Base-by-base conservation (phyloP, 2,113 vertebrate genomes). In the Pelobates fuscus region DNA sequence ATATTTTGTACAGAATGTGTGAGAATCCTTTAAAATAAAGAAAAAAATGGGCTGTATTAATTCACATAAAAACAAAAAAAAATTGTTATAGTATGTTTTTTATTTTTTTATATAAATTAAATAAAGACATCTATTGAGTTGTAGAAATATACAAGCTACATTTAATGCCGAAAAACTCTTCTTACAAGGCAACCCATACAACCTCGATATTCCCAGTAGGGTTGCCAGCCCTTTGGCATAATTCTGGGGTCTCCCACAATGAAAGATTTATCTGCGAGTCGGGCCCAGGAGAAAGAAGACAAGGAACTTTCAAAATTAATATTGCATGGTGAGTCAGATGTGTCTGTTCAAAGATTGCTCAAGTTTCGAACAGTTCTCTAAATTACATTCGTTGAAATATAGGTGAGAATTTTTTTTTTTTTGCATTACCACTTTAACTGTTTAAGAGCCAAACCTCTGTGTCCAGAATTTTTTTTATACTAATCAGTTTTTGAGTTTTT, bases 161-260 rank as follows among this genome's bases (percentile, higher is more conserved):
- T 67, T 60, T 32, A 67, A 20, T 24, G 26, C 54, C 58, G 41
- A 32, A 60, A 54, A 24, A 60, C 32, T 67, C 20, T 58, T 25
- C 49, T 54, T 55, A 67, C 71, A 59, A 65, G 63, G 52, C 44
- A 74, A 65, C 55, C 25, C 55, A 59, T 25, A 76, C 41, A 76
- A 60, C 52, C 64, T 49, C 26, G 2, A 66, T 8, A 24, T 58
- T 60, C 72, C 64, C 72, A 11, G n/a, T 29, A 60, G 72, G 20
- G 54, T 20, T 30, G 20, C 54, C 0, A 66, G 41, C 37, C 72
- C 72, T 32, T 2, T 24, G 20, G 64, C 72, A 49, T 30, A 60
- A 76, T 76, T 76, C 72, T 32, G 72, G 72, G 64, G 72, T 76
- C 72, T 76, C 63, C 72, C 44, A 5, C 15, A 76, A 76, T 76